Conservation (phyloP, 2,797 vertebrate genomes). For the Psittacula derbiana region DNA sequence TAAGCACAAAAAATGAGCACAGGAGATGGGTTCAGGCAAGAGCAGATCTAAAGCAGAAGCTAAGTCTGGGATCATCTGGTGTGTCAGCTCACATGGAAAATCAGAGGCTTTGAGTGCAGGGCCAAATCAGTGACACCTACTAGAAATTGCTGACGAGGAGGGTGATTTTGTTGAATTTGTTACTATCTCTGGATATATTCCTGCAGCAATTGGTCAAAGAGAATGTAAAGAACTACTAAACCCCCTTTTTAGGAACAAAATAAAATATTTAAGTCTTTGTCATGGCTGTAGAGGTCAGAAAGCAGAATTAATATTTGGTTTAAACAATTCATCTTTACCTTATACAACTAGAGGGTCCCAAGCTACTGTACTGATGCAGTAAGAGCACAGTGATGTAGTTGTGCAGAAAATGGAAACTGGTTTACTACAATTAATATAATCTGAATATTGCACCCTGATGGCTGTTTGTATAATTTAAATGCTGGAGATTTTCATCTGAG, state of each 20-base stretch:
- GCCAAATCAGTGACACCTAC: not conserved
- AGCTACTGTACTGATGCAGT: not conserved
- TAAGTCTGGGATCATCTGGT: not conserved
- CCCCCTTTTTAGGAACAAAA: not conserved
- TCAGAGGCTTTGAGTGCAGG: not conserved
- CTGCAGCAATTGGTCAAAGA: not conserved
- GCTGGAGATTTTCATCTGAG: not conserved
- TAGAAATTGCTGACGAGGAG: not conserved
- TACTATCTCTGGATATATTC: not conserved
- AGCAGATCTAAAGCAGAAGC: not conserved
- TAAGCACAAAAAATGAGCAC: not conserved
- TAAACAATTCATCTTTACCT: not conserved
- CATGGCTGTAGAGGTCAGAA: not conserved
- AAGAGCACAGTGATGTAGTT: not conserved
- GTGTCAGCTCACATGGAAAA: not conserved
- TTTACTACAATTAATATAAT: not conserved
- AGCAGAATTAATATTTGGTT: not conserved
- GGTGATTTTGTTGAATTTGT: not conserved
- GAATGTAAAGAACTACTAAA: not conserved
- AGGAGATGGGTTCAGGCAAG: not conserved
- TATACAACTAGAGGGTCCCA: not conserved
- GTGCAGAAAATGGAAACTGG: not conserved
- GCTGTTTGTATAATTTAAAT: not conserved
- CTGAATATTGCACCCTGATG: not conserved
- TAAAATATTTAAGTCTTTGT: not conserved